phyloP scores from a whole-genome alignment of 2,113 vertebrate species.

The Platysternon megacephalum region DNA sequence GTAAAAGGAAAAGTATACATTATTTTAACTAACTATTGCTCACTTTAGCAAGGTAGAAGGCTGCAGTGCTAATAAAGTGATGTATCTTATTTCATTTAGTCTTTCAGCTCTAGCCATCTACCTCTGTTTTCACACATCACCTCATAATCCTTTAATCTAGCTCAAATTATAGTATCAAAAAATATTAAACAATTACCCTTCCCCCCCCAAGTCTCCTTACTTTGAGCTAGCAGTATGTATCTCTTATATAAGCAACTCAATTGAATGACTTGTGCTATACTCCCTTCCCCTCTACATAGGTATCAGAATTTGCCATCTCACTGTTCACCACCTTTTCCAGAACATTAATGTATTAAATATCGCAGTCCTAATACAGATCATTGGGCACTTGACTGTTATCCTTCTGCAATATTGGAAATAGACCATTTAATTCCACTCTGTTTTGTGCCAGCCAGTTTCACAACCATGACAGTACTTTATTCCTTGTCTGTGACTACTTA shows the following conservation, averaged over 20 bases:
- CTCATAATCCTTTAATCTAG: background rate
- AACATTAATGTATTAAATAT: background rate
- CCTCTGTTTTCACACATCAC: background rate
- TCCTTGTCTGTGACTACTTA: background rate
- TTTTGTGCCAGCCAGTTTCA: conserved; percentile 24
- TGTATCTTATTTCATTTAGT: conserved; percentile 29
- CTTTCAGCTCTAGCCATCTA: conserved; percentile 8
- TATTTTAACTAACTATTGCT: background rate
- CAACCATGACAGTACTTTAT: background rate
- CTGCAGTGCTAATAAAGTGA: background rate
- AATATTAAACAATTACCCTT: background rate
- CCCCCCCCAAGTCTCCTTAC: background rate
- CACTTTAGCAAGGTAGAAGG: background rate
- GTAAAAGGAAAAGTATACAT: background rate
- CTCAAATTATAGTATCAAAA: background rate
- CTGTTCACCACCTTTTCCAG: background rate
- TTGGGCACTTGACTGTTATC: background rate
- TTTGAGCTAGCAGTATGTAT: background rate
- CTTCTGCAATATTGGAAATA: background rate
- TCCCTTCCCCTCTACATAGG: background rate
- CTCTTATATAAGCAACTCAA: background rate
- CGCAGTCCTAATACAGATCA: background rate
- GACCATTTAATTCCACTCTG: background rate
- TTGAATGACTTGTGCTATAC: background rate
- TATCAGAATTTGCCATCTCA: background rate